These are phyloP conservation scores for Drosophila sproati DNA, from an alignment of 1,140 invertebrate species.

Conservation along the genomic window DNA sequence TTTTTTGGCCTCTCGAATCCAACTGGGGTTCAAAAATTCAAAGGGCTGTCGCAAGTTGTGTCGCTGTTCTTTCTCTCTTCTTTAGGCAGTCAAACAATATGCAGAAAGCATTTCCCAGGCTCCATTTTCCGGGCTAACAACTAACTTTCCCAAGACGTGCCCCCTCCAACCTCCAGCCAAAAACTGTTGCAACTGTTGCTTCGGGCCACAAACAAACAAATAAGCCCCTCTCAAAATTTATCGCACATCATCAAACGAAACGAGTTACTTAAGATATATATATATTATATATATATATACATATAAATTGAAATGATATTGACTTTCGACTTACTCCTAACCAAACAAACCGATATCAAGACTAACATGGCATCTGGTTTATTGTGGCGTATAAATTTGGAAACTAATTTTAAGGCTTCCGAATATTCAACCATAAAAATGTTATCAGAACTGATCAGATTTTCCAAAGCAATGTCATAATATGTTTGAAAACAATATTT, in stretches of 20 bases:
- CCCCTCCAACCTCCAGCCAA: not conserved
- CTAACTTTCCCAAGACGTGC: not conserved
- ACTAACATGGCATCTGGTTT: too few relatives aligned
- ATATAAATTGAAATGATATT: not conserved
- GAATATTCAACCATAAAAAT: too few relatives aligned
- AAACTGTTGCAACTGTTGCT: conserved; percentile 7
- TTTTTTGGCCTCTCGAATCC: not conserved
- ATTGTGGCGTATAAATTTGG: too few relatives aligned
- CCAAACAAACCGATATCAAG: too few relatives aligned
- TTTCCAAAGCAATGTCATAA: too few relatives aligned
- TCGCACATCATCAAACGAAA: conserved; percentile 16
- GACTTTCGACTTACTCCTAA: not conserved
- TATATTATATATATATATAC: too few relatives aligned
- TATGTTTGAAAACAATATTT: too few relatives aligned
- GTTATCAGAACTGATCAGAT: too few relatives aligned
- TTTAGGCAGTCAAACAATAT: conserved; percentile 13
- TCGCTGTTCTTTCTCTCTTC: not conserved
- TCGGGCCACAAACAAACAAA: not conserved
- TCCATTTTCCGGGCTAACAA: not conserved
- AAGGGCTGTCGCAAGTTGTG: conserved; percentile 8
- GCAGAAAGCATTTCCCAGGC: conserved; percentile 10
- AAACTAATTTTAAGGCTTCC: too few relatives aligned
- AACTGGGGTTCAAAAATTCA: conserved; percentile 12
- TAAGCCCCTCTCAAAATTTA: conserved; percentile 1
- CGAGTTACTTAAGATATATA: not conserved